phyloP scores from a whole-genome alignment of 2,888 invertebrate species.

The Cheilosia scutellata region DNA sequence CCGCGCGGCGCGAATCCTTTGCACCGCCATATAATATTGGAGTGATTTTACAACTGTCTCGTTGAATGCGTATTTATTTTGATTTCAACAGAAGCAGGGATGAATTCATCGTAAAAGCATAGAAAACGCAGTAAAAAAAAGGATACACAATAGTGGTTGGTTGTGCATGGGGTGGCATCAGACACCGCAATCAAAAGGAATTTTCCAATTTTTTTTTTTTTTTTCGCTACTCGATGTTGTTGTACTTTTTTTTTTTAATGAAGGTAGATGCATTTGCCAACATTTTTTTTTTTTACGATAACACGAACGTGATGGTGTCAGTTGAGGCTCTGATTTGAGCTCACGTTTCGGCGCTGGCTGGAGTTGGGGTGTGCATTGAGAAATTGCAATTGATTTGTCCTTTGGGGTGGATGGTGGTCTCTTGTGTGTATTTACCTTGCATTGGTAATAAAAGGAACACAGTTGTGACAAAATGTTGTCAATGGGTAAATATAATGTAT shows the following conservation, averaged over 20 bases:
- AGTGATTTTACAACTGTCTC: conserved; percentile 35
- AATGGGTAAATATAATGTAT: conserved; percentile 58
- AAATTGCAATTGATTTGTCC: conserved; percentile 57
- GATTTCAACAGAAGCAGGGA: conserved; percentile 48
- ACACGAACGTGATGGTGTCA: conserved; percentile 60
- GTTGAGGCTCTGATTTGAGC: conserved; percentile 59
- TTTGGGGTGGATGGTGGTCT: conserved; percentile 51
- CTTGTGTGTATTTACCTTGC: conserved; percentile 60
- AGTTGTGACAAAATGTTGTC: conserved; percentile 73
- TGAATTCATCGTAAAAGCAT: conserved; percentile 6
- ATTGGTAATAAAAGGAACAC: conserved; percentile 61
- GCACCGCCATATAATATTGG: conserved; percentile 5
- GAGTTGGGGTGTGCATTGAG: conserved; percentile 9
- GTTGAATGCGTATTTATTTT: conserved; percentile 21
- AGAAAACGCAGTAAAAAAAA: neutral
- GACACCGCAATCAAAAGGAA: conserved; percentile 73
- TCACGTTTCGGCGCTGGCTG: conserved; percentile 15
- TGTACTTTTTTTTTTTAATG: conserved; percentile 31
- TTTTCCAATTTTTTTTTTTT: conserved; percentile 5
- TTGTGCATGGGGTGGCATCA: conserved; percentile 51
- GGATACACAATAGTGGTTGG: conserved; percentile 1
- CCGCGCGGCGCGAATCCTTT: conserved; percentile 44
- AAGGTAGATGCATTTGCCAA: conserved; percentile 54
- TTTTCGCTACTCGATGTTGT: conserved; percentile 28
- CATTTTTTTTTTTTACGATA: conserved; percentile 42